Percentiles rank a stretch among this genome's conserved stretches.
Evolutionary conservation across 2,888 invertebrate genomes (phyloP).

Genomic region (Prionchulus punctatus): DNA sequence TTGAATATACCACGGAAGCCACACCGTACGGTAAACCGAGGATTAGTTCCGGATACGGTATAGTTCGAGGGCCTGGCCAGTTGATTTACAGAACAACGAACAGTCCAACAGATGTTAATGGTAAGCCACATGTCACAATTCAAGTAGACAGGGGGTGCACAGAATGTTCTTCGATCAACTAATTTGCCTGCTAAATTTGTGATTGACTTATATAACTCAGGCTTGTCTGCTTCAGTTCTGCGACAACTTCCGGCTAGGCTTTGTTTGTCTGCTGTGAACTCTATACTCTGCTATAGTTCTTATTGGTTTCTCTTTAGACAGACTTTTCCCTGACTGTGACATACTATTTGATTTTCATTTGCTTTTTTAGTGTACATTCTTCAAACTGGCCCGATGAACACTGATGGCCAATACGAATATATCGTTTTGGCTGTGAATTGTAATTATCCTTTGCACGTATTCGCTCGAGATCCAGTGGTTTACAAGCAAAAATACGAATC

Average conservation of each 20-base stretch:
- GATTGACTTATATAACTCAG: no score
- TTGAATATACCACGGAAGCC: slow-evolving; percentile 32
- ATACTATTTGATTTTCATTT: no score
- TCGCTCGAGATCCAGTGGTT: slow-evolving; percentile 27
- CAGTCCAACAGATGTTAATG: slow-evolving; percentile 28
- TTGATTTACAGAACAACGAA: slow-evolving; percentile 30
- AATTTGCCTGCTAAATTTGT: no score
- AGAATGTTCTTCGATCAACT: no score
- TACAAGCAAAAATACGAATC: slow-evolving; percentile 24
- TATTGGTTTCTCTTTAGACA: neutral
- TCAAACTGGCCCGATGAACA: slow-evolving; percentile 24
- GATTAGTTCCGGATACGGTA: slow-evolving; percentile 30
- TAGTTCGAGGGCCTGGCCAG: slow-evolving; percentile 28
- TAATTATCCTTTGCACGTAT: slow-evolving; percentile 31
- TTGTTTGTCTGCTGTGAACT: neutral
- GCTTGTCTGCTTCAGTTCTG: neutral
- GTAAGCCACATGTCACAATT: slow-evolving; percentile 15
- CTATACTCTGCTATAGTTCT: neutral
- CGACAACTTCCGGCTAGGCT: neutral
- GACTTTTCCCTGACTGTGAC: no score
- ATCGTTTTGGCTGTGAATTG: slow-evolving; percentile 30
- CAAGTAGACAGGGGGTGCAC: no score
- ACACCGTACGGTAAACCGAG: slow-evolving; percentile 29
- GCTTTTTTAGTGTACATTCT: slow-evolving; percentile 23
- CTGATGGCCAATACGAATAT: slow-evolving; percentile 27